A percentile compares a stretch with the other conserved stretches of the same genome.
Evolutionary conservation across 2,888 invertebrate genomes (phyloP).

Genomic region (Thereva unica): DNA sequence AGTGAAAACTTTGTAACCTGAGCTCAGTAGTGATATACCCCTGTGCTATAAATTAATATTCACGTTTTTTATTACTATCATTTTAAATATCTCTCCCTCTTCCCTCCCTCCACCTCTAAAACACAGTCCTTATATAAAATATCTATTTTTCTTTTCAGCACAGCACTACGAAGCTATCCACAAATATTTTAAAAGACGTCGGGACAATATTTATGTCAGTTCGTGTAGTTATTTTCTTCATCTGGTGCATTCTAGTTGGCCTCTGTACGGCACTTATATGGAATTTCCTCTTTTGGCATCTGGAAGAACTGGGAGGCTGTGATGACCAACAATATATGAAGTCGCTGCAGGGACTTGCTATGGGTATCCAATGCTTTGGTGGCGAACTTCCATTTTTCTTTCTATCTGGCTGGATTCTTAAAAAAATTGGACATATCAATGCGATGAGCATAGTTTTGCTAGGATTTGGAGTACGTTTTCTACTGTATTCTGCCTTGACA

Average conservation of each 20-base stretch:
- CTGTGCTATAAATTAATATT: no score
- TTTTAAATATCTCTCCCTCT: no score
- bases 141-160: constrained; percentile 59
- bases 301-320: constrained; percentile 70
- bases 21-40: no score
- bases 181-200: constrained; percentile 71
- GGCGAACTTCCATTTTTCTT: constrained; percentile 89
- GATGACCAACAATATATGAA: constrained; percentile 65
- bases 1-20: no score
- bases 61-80: no score
- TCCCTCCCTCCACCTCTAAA: background rate
- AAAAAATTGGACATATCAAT: constrained; percentile 78
- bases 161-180: constrained; percentile 66
- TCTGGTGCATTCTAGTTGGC: constrained; percentile 82
- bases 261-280: constrained; percentile 83
- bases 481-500: constrained; percentile 76
- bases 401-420: constrained; percentile 75
- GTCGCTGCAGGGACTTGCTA: constrained; percentile 73
- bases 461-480: constrained; percentile 78
- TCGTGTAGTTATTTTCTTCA: constrained; percentile 72
- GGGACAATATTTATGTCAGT: constrained; percentile 67
- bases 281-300: constrained; percentile 85
- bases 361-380: constrained; percentile 77
- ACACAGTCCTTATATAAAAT: constrained; percentile 3
- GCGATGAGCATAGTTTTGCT: constrained; percentile 82